Base-by-base conservation (phyloP, 2,113 vertebrate genomes). In the Forbesichthys agassizii region DNA sequence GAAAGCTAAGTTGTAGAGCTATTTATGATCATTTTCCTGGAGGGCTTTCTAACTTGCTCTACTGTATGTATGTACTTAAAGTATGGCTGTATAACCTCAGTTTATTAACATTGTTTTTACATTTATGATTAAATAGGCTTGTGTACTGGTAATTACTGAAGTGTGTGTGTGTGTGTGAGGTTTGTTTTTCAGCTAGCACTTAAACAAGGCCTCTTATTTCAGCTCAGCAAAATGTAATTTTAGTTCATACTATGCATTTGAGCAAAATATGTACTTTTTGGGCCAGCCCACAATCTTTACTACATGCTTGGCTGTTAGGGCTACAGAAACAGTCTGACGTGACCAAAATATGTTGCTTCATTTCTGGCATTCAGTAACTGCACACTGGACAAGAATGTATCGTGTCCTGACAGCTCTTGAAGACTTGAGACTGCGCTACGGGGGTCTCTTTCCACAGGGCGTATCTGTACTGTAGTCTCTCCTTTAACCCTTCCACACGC, bases 351-450 rank as follows among this genome's bases (percentile, higher is more conserved):
- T 59, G 73, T 51, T 73, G 57, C 51, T 63, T 67, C 70, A 75
- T 79, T 73, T 2, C 61, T 82, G 88, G 85, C 80, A 83, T 90
- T 84, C 27, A 11, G 78, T 87, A 75, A 84, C 89, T 85, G 82
- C 77, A 79, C 78, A 61, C 66, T 79, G 46, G 48, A 75, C 64
- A 74, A 78, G 77, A 82, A 85, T 82, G 71, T 82, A 66, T 85
- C 71, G 64, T 74, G 82, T 81, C 71, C 74, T 82, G 82, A 87
- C 88, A 88, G 78, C 52, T 7, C 76, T 75, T 75, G 68, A 78
- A 78, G 63, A 48, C 1, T 61, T 64, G 54, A 56, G 46, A 59
- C 77, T 62, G n/a, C 46, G 10, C 57, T 33, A 27, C 1, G 14
- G 11, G 27, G 14, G 11, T 52, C 11, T 52, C 11, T 55, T 58